Conservation (phyloP, 2,113 vertebrate genomes). For the Charadrius vociferus region DNA sequence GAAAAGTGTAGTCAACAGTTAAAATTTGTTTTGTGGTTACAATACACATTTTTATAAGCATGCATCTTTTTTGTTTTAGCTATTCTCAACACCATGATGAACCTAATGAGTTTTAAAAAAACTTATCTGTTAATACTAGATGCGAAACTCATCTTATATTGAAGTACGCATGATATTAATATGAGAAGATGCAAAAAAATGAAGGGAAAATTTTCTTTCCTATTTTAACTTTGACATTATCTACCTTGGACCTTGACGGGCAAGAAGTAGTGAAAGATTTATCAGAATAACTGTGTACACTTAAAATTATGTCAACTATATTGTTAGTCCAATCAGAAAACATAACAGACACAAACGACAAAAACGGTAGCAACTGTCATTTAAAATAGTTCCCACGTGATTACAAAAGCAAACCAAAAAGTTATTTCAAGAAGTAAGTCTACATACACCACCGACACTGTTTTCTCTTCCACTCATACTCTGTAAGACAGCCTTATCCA, state of each 20-base stretch:
- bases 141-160: neutral
- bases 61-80: neutral
- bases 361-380: neutral
- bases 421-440: neutral
- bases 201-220: neutral
- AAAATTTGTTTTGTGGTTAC: neutral
- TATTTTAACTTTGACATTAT: neutral
- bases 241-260: neutral
- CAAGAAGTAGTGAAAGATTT: neutral
- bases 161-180: neutral
- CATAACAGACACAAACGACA: neutral
- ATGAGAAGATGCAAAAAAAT: neutral
- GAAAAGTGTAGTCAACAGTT: neutral
- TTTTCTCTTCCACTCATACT: slow-evolving; percentile 98
- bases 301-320: neutral
- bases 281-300: neutral
- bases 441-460: slow-evolving; percentile 90
- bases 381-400: neutral
- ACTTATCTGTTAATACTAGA: neutral
- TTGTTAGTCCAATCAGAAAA: neutral
- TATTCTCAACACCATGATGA: neutral
- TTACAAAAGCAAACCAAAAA: neutral
- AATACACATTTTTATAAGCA: neutral
- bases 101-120: rapidly evolving
- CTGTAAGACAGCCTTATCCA: slow-evolving; percentile 97